phyloP scores from a whole-genome alignment of 2,113 vertebrate genomes.

The Crotalus tigris region DNA sequence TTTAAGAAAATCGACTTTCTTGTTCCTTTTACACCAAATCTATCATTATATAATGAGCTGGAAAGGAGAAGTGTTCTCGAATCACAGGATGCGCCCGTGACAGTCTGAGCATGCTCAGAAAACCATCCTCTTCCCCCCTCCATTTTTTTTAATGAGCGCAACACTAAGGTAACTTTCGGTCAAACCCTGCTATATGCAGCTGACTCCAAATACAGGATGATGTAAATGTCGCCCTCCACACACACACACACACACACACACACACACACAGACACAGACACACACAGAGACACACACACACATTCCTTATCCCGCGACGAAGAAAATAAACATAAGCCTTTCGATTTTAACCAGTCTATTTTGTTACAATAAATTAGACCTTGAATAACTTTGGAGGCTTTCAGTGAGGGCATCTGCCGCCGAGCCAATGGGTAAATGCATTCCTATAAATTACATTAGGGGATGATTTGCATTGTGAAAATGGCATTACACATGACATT shows the following conservation, averaged over 20 bases:
- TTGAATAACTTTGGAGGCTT: background rate
- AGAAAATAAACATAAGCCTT: background rate
- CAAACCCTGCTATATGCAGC: constrained; percentile 63
- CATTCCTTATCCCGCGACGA: background rate
- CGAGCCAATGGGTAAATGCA: background rate
- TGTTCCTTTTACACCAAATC: constrained; percentile 30
- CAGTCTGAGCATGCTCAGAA: constrained; percentile 69
- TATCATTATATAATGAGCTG: constrained; percentile 61
- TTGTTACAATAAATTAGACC: constrained; percentile 12
- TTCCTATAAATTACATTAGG: background rate
- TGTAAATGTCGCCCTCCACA: constrained; percentile 51
- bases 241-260: background rate
- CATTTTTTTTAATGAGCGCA: constrained; percentile 45
- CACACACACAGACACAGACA: background rate
- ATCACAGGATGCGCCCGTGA: constrained; percentile 61
- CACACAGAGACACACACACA: no score
- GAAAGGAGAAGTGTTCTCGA: constrained; percentile 54
- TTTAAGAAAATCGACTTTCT: background rate
- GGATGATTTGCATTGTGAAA: background rate
- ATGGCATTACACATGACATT: background rate
- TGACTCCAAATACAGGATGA: constrained; percentile 63
- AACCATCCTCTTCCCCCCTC: constrained; percentile 53
- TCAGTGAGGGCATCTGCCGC: background rate
- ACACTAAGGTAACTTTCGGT: constrained; percentile 80
- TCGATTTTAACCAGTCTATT: constrained; percentile 6